Evolutionary conservation across 64 coral and sea anemone species (phyloP).

Genomic region (Montipora capricornis): DNA sequence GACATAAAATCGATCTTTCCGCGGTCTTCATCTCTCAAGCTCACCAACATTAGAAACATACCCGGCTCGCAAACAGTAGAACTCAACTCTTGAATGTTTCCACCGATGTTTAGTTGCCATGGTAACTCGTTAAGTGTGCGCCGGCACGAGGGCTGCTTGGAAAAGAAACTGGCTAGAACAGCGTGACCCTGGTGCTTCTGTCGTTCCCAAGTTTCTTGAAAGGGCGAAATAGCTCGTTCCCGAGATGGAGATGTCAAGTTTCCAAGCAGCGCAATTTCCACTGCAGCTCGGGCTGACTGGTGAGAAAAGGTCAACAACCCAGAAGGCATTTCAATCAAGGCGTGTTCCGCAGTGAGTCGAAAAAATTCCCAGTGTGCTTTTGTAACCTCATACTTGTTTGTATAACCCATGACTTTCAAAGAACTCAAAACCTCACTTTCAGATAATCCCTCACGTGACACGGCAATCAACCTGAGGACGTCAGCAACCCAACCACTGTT

Average conservation of each 20-base stretch:
- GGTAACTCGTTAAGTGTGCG: constrained; percentile 87
- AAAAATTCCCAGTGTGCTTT: constrained; percentile 87
- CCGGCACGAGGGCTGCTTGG: constrained; percentile 42
- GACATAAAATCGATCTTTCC: constrained; percentile 64
- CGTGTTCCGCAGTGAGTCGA: constrained; percentile 73
- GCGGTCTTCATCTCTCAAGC: constrained; percentile 38
- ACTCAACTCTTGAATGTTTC: constrained; percentile 67
- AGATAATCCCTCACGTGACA: constrained; percentile 87
- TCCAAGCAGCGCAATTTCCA: constrained; percentile 82
- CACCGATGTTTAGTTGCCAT: constrained; percentile 84
- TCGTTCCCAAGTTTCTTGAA: constrained; percentile 87
- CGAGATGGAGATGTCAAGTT: constrained; percentile 87
- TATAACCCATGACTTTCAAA: constrained; percentile 88
- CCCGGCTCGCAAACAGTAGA: constrained; percentile 59
- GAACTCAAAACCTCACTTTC: constrained; percentile 77
- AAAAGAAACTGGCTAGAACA: constrained; percentile 80
- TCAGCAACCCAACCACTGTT: constrained; percentile 97
- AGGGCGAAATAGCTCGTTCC: constrained; percentile 82
- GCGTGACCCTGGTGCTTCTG: constrained; percentile 90
- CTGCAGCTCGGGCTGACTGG: constrained; percentile 48
- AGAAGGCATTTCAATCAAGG: constrained; percentile 57
- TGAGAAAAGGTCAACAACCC: constrained; percentile 82
- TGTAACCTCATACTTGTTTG: constrained; percentile 64
- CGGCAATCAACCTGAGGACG: constrained; percentile 66
- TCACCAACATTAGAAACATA: constrained; percentile 59